These are phyloP conservation scores for Cylloceria caligata DNA, from an alignment of 2,888 invertebrate species.

Conservation along the genomic window DNA sequence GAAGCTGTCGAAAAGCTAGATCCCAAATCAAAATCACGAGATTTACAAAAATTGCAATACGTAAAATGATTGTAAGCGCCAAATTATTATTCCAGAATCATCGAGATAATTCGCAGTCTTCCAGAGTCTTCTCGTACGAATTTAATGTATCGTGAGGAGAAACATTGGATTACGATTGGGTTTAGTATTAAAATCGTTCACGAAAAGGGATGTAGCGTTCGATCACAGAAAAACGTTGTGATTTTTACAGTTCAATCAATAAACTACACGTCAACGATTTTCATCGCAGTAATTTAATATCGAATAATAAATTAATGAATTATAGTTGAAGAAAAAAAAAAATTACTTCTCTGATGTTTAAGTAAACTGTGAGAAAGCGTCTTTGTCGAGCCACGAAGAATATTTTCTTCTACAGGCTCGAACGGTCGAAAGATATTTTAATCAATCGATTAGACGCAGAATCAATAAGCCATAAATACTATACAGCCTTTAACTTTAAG, in stretches of 20 bases:
- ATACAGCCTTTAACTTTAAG: slow-evolving; percentile 39
- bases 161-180: background rate
- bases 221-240: slow-evolving; percentile 13
- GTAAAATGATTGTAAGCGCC: background rate
- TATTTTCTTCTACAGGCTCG: no score
- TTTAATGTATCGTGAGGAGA: background rate
- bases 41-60: background rate
- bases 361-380: slow-evolving; percentile 38
- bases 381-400: background rate
- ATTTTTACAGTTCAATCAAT: slow-evolving; percentile 31
- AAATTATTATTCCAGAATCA: slow-evolving; percentile 42
- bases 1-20: slow-evolving; percentile 11
- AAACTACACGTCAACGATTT: slow-evolving; percentile 40
- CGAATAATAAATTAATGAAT: slow-evolving; percentile 62
- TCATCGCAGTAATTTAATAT: slow-evolving; percentile 52
- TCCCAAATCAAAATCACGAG: slow-evolving; percentile 10
- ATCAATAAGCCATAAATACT: slow-evolving; percentile 51
- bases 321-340: slow-evolving; percentile 52
- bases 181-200: slow-evolving; percentile 5
- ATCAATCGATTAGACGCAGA: slow-evolving; percentile 18
- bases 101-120: slow-evolving; percentile 47
- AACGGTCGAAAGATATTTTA: no score
- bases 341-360: slow-evolving; percentile 32
- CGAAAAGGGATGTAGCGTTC: slow-evolving; percentile 31
- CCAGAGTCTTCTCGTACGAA: slow-evolving; percentile 27